Evolutionary conservation across 2,113 vertebrate genomes (phyloP).

Genomic region (Enhydra lutris): DNA sequence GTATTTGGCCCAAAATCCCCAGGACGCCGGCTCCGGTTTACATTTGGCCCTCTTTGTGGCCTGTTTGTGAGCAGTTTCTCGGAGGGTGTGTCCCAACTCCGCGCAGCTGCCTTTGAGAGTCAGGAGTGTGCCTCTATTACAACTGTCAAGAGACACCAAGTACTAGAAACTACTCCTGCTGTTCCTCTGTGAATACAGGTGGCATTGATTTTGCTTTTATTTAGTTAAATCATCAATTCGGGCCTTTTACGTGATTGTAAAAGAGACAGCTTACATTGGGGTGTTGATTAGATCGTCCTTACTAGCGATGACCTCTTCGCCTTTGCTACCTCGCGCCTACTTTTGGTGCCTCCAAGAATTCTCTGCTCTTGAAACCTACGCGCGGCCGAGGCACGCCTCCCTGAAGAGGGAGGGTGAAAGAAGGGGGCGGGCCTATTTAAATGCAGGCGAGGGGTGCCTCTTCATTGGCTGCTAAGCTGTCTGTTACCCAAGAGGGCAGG

Average conservation of each 20-base stretch:
- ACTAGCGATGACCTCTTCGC: neutral
- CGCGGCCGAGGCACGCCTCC: constrained; percentile 46
- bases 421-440: constrained; percentile 64
- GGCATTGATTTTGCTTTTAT: neutral
- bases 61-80: neutral
- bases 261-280: neutral
- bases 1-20: neutral
- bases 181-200: neutral
- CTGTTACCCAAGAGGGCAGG: constrained; percentile 51
- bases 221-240: neutral
- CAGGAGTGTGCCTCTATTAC: constrained; percentile 25
- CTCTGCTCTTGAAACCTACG: neutral
- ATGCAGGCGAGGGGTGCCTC: neutral
- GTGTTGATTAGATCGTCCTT: neutral
- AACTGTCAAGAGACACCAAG: constrained; percentile 7
- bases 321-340: neutral
- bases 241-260: neutral
- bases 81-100: constrained; percentile 26
- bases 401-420: constrained; percentile 31
- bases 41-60: neutral
- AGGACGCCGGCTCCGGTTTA: neutral
- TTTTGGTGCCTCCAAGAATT: neutral
- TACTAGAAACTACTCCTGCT: neutral
- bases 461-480: constrained; percentile 53
- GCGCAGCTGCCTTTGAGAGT: constrained; percentile 49